A percentile compares a stretch with the other conserved stretches of the same genome.
phyloP scores from a whole-genome alignment of 2,888 invertebrate genomes.

The Cremastinae sp. region DNA sequence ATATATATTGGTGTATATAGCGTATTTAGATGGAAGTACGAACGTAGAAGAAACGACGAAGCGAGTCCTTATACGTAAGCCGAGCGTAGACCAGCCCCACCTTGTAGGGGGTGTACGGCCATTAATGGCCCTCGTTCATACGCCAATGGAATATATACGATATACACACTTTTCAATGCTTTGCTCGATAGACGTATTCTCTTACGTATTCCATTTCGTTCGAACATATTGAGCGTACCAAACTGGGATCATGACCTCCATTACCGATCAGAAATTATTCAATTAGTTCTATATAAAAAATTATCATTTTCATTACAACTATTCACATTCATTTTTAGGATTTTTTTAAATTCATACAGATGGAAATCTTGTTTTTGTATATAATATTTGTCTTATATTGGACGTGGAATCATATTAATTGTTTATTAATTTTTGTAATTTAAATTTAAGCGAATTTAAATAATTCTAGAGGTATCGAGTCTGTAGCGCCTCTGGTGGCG shows the following conservation, averaged over 20 bases:
- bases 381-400: too few species aligned
- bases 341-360: too few species aligned
- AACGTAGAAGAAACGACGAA: conserved; percentile 45
- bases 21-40: conserved; percentile 8
- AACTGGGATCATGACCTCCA: conserved; percentile 20
- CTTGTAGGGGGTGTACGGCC: conserved; percentile 73
- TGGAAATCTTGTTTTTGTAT: too few species aligned
- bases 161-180: not conserved
- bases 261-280: not conserved
- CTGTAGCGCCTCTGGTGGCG: conserved; percentile 12
- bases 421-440: too few species aligned
- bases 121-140: conserved; percentile 67
- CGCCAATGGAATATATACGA: conserved; percentile 48
- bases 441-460: not conserved
- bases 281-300: conserved; percentile 16
- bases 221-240: conserved; percentile 22
- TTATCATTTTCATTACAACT: too few species aligned
- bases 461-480: not conserved
- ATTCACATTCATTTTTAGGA: too few species aligned
- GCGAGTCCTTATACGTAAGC: conserved; percentile 67
- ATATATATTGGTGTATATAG: conserved; percentile 12
- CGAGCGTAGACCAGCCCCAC: conserved; percentile 68
- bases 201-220: not conserved
- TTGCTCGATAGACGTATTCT: not conserved
- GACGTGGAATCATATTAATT: too few species aligned